phyloP scores from a whole-genome alignment of 2,797 vertebrate species.

The Galagoides demidoff region DNA sequence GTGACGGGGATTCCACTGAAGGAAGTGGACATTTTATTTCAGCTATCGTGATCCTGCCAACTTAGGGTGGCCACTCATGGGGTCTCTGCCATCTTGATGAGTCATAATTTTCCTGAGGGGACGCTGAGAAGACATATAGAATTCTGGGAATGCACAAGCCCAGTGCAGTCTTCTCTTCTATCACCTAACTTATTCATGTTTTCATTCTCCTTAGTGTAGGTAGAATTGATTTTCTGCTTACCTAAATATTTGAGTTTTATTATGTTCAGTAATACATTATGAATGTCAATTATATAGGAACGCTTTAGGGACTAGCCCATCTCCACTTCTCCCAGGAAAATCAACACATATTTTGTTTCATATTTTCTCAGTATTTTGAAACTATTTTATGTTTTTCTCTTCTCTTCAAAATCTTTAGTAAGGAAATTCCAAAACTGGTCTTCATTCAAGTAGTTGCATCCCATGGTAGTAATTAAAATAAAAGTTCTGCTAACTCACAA shows the following conservation, averaged over 20 bases:
- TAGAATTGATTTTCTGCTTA: not conserved
- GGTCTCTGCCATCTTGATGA: not conserved
- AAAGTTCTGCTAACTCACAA: too few species aligned
- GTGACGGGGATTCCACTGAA: not conserved
- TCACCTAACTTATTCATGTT: not conserved
- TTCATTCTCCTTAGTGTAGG: not conserved
- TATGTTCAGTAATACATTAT: not conserved
- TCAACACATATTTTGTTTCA: not conserved
- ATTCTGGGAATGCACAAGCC: not conserved
- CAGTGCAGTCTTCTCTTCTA: not conserved
- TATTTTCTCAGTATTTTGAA: not conserved
- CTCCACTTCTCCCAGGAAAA: not conserved
- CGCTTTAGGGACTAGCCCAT: not conserved
- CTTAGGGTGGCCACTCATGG: too few species aligned
- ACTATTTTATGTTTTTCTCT: not conserved
- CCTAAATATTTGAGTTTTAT: not conserved
- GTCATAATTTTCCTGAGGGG: not conserved
- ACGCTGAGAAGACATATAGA: not conserved
- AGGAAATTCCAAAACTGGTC: not conserved
- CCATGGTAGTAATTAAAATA: not conserved
- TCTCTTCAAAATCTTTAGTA: not conserved
- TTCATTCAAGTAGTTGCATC: not conserved
- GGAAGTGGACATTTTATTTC: not conserved
- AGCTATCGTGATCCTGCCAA: not conserved
- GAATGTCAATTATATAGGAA: not conserved